Percentiles rank a stretch among this genome's conserved stretches.
These are phyloP conservation scores for Teleogryllus oceanicus DNA, from an alignment of 2,888 invertebrate species.

Conservation along the genomic window DNA sequence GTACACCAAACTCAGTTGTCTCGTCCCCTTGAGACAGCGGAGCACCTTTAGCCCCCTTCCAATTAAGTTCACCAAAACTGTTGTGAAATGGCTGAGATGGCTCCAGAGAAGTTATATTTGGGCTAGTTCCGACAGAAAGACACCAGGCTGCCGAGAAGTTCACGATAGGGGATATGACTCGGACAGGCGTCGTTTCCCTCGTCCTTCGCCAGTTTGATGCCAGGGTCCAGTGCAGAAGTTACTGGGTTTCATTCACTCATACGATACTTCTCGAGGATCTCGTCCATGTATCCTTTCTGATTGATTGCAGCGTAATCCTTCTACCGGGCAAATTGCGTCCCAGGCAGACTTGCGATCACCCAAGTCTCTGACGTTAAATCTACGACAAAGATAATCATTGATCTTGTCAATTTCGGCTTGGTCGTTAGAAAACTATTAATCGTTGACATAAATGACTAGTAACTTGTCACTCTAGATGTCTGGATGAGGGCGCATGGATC, in stretches of 20 bases:
- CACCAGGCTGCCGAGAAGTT: neutral
- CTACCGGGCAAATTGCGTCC: neutral
- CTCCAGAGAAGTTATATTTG: neutral
- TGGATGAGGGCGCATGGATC: no score
- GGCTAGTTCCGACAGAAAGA: neutral
- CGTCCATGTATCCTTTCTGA: no score
- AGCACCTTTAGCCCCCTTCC: constrained; percentile 43
- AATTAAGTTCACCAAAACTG: constrained; percentile 37
- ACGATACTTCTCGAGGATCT: no score
- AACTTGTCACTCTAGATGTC: no score
- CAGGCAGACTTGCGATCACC: no score
- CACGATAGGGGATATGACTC: neutral
- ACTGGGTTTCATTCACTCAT: neutral
- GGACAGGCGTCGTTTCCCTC: neutral
- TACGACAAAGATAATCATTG: no score
- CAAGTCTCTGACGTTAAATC: no score
- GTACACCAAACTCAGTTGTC: constrained; percentile 39
- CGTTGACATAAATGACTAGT: no score
- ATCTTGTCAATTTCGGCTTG: no score
- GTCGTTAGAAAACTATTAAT: no score
- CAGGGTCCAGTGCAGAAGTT: neutral
- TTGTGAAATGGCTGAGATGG: constrained; percentile 19
- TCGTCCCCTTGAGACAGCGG: constrained; percentile 41
- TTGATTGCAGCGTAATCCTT: neutral
- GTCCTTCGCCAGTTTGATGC: neutral